Conservation (phyloP, 2,888 invertebrate genomes). For the Eubasilissa splendida region DNA sequence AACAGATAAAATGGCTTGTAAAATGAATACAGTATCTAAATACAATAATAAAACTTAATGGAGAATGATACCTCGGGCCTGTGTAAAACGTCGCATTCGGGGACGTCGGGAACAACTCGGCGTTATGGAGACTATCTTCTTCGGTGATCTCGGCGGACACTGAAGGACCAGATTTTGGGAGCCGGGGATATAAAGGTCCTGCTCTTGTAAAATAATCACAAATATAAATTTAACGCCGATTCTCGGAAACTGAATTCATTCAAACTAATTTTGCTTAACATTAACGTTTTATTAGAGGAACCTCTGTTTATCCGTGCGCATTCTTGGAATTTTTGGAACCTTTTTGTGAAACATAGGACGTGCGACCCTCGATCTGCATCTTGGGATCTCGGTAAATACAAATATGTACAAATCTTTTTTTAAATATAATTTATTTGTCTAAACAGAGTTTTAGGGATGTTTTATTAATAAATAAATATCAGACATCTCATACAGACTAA, state of each 20-base stretch:
- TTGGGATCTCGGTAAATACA: too few relatives aligned
- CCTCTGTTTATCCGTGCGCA: neutral
- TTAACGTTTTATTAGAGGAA: slow-evolving; percentile 31
- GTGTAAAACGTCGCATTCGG: slow-evolving; percentile 48
- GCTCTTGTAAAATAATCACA: slow-evolving; percentile 38
- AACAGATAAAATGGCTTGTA: slow-evolving; percentile 49
- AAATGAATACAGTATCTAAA: slow-evolving; percentile 52
- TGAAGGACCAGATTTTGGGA: slow-evolving; percentile 17
- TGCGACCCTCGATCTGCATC: too few relatives aligned
- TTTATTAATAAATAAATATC: too few relatives aligned
- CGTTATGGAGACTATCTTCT: slow-evolving; percentile 38
- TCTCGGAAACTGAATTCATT: slow-evolving; percentile 35
- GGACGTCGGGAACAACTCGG: slow-evolving; percentile 37
- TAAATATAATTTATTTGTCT: too few relatives aligned
- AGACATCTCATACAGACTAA: too few relatives aligned
- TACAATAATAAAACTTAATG: slow-evolving; percentile 52
- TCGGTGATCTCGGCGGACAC: slow-evolving; percentile 40
- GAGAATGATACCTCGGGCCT: slow-evolving; percentile 41
- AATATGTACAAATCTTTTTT: too few relatives aligned
- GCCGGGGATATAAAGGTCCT: slow-evolving; percentile 17
- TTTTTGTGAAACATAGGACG: too few relatives aligned
- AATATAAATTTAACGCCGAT: slow-evolving; percentile 37
- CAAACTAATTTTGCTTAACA: slow-evolving; percentile 30
- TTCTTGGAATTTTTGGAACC: neutral
- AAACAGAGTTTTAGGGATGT: too few relatives aligned